These are phyloP conservation scores for Choloepus didactylus DNA, from an alignment of 2,797 vertebrate species.

Conservation along the genomic window DNA sequence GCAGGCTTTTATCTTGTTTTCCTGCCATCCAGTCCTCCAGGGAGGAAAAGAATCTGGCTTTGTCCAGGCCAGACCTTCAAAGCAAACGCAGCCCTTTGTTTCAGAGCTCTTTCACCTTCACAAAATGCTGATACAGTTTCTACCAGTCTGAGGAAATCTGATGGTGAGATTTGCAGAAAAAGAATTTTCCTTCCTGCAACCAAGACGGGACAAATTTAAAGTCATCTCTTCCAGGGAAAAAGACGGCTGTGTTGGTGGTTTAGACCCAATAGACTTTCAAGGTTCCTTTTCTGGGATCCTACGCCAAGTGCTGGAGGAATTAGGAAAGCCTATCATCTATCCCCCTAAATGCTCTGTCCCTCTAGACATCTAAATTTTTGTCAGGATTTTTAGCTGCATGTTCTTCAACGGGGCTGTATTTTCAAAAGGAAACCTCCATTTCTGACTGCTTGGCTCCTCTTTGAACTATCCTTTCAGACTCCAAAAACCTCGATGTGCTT, in stretches of 20 bases:
- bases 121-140: conserved; percentile 68
- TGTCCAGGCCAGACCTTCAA: conserved; percentile 79
- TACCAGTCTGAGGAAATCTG: conserved; percentile 74
- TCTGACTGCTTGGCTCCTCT: conserved; percentile 48
- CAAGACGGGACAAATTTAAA: not conserved
- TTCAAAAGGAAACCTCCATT: conserved; percentile 50
- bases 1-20: conserved; percentile 68
- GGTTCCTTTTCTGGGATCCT: not conserved
- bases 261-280: not conserved
- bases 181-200: conserved; percentile 64
- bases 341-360: not conserved
- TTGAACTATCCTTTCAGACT: conserved; percentile 38
- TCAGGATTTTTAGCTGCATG: conserved; percentile 7
- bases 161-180: conserved; percentile 61
- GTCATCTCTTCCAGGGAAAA: not conserved
- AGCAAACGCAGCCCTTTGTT: conserved; percentile 83
- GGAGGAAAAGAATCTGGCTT: conserved; percentile 82
- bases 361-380: not conserved
- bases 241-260: not conserved
- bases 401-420: conserved; percentile 44
- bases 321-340: not conserved
- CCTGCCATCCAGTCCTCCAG: conserved; percentile 72
- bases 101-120: conserved; percentile 78
- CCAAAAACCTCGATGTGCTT: not conserved
- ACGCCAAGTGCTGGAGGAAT: not conserved